Base-by-base conservation (phyloP, 30 jellyfish, hydroid and myxozoan species). In the Nemopilema nomurai region DNA sequence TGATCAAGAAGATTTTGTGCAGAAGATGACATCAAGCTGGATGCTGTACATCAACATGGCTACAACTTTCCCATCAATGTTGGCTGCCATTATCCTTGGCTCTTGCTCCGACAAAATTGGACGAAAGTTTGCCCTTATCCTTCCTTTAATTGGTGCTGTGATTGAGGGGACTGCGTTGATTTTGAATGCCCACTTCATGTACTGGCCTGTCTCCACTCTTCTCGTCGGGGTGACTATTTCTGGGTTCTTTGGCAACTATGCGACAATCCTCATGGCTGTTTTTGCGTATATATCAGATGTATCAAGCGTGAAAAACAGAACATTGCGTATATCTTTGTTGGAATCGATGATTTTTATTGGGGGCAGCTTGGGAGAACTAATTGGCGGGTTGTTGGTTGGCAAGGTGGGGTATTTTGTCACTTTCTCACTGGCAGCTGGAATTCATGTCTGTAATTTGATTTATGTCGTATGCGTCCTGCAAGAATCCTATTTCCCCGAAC, bases 101-200 rank as follows among this genome's bases (percentile, higher is more conserved):
- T 77, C 97, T 1, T 75, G 91, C 71, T 94, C 99, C n/a, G 99
- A 94, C 71, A 64, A 84, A 24, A 86, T 94, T 78, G 99, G 99
- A 50, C 84, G 99, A 41, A 94, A 89, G 76, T 67, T 65, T 26
- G 25, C 87, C 41, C 73, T 94, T 66, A 32, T 89, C 27, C 76
- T 94, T 32, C 99, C 99, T 9, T 74, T 89, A 24, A 62, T 94
- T 68, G 99, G 99, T 3, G 85, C 69, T 50, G 41, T 84, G 0
- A 17, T 89, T 50, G 85, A 80, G 29, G 87, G 90, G 8, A 57
- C 67, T 25, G 63, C 84, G 21, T 74, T 85, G 69, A 77, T 89
- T 24, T 32, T 90, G 62, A 82, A 85, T 62, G 33, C 99, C 6
- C 75, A 82, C 31, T 94, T 24, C 79, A 16, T 24, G 8, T 67